These are phyloP conservation scores for Chelonus formosanus DNA, from an alignment of 2,888 invertebrate species.

Conservation along the genomic window DNA sequence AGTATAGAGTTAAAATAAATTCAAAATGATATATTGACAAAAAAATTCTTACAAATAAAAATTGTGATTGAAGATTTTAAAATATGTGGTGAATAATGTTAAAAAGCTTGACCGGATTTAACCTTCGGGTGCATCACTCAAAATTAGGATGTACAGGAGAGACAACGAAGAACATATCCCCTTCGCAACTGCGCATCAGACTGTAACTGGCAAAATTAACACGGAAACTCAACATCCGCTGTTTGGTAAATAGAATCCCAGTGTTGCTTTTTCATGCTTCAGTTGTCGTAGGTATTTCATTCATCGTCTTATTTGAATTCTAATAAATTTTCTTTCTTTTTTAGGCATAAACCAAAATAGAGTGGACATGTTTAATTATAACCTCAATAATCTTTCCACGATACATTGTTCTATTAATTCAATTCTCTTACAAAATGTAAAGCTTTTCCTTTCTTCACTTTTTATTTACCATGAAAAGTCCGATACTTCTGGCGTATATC, in stretches of 20 bases:
- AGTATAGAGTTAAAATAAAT: too few species aligned
- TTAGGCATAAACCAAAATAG: too few species aligned
- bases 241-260: conserved; percentile 20
- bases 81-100: conserved; percentile 6
- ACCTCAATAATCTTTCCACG: too few species aligned
- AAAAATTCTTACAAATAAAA: too few species aligned
- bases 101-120: conserved; percentile 29
- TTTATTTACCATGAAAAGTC: too few species aligned
- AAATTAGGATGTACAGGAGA: conserved; percentile 35
- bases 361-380: too few species aligned
- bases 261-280: conserved; percentile 12
- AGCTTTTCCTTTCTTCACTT: too few species aligned
- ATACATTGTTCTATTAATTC: too few species aligned
- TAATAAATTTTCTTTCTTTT: not conserved
- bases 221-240: conserved; percentile 36
- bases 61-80: not conserved
- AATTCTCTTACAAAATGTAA: too few species aligned
- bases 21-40: too few species aligned
- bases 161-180: conserved; percentile 17
- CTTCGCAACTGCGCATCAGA: conserved; percentile 32
- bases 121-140: conserved; percentile 25
- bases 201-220: conserved; percentile 39
- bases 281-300: conserved; percentile 21
- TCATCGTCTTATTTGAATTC: conserved; percentile 11
- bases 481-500: too few species aligned